A percentile compares a stretch with the other conserved stretches of the same genome.
phyloP scores from a whole-genome alignment of 2,113 vertebrate genomes.

The Enhydra lutris region DNA sequence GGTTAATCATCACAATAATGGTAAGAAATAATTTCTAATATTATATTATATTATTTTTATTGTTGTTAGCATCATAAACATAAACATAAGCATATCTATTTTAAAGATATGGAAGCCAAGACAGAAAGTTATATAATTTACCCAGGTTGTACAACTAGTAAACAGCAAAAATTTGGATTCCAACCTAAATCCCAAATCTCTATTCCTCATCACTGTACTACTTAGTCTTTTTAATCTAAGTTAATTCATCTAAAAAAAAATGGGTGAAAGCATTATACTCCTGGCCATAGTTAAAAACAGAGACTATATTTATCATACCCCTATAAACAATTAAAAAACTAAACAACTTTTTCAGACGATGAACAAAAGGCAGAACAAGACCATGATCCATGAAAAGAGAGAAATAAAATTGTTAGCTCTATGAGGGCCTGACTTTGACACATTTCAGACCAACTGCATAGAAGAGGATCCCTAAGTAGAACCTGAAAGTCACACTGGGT shows the following conservation, averaged over 20 bases:
- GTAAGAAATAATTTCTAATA: not conserved
- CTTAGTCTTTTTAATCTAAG: not conserved
- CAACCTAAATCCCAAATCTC: not conserved
- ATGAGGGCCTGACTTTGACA: not conserved
- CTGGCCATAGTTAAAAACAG: not conserved
- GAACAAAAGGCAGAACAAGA: not conserved
- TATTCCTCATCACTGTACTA: not conserved
- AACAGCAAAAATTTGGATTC: not conserved
- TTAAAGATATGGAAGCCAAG: not conserved
- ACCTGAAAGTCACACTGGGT: not conserved
- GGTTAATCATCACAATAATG: not conserved
- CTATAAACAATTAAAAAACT: not conserved
- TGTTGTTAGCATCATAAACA: not conserved
- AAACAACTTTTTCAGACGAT: not conserved
- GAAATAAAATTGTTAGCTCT: not conserved
- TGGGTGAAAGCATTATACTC: not conserved
- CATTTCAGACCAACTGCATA: not conserved
- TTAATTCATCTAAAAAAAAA: not conserved
- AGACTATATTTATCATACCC: not conserved
- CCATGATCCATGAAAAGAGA: not conserved
- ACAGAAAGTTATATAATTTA: not conserved
- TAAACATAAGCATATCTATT: not conserved
- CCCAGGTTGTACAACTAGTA: not conserved
- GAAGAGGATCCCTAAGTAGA: not conserved
- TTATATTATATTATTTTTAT: not conserved